Percentiles rank a stretch among this genome's conserved stretches.
phyloP scores from a whole-genome alignment of 1,140 invertebrate genomes.

The Trichonephila inaurata region DNA sequence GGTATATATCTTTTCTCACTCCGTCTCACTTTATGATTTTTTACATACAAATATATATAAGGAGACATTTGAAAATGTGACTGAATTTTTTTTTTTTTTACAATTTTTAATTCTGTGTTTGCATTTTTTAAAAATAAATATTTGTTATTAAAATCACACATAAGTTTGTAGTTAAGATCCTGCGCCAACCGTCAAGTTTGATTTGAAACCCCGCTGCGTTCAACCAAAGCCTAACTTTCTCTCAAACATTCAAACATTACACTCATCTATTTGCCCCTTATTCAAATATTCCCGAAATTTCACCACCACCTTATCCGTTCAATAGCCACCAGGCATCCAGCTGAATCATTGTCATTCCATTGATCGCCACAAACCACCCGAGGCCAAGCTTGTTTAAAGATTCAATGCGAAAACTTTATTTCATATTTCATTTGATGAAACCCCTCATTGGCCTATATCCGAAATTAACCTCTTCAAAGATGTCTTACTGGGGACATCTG shows the following conservation, averaged over 20 bases:
- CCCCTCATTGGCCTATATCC: not conserved
- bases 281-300: not conserved
- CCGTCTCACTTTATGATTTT: too few relatives aligned
- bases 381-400: not conserved
- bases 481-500: not conserved
- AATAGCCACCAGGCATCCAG: not conserved
- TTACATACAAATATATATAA: too few relatives aligned
- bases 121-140: too few relatives aligned
- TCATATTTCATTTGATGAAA: not conserved
- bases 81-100: too few relatives aligned
- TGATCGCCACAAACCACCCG: conserved; percentile 20
- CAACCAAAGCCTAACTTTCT: not conserved
- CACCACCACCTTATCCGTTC: not conserved
- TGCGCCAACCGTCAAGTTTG: too few relatives aligned
- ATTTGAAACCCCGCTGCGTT: too few relatives aligned
- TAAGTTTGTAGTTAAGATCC: too few relatives aligned
- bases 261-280: not conserved
- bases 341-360: not conserved
- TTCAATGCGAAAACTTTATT: not conserved
- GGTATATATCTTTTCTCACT: too few relatives aligned
- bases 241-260: not conserved
- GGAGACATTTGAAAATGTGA: too few relatives aligned
- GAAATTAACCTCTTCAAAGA: not conserved
- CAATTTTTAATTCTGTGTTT: too few relatives aligned
- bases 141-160: too few relatives aligned